A percentile compares a stretch with the other conserved stretches of the same genome.
Conservation (phyloP, 2,113 vertebrate species). For the Todiramphus chloris region DNA sequence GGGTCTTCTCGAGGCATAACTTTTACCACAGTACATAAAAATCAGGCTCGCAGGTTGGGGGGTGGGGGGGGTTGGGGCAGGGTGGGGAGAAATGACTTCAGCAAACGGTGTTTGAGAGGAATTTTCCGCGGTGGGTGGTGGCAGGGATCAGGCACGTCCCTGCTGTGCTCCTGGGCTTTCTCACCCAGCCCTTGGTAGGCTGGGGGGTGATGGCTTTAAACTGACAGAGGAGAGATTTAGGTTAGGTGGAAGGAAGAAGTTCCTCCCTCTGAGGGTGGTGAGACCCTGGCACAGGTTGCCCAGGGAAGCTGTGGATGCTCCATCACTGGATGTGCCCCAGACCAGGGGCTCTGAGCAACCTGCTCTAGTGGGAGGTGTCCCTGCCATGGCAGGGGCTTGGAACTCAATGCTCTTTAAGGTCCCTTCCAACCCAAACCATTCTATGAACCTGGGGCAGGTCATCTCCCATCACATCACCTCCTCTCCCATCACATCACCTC, state of each 20-base stretch:
- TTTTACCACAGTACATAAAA: slow-evolving; percentile 48
- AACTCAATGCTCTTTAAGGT: neutral
- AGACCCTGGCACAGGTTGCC: neutral
- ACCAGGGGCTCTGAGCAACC: neutral
- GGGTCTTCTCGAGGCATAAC: slow-evolving; percentile 29
- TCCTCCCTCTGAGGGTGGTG: neutral
- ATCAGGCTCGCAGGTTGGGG: neutral
- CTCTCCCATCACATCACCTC: neutral
- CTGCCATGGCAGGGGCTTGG: neutral
- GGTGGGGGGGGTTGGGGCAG: no score
- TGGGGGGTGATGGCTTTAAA: neutral
- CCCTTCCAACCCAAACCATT: neutral
- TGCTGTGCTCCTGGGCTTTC: neutral
- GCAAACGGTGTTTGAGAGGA: slow-evolving; percentile 25
- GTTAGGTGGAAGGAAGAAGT: neutral
- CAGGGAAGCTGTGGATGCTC: neutral
- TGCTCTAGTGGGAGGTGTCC: neutral
- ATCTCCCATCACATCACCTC: neutral
- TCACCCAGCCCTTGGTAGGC: neutral
- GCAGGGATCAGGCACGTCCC: neutral
- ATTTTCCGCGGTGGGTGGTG: neutral
- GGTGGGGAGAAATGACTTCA: neutral
- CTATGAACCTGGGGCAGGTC: neutral
- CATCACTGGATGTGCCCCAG: neutral
- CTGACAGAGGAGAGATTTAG: neutral